These are phyloP conservation scores for Eulemur coronatus DNA, from an alignment of 2,797 vertebrate species.

Conservation along the genomic window DNA sequence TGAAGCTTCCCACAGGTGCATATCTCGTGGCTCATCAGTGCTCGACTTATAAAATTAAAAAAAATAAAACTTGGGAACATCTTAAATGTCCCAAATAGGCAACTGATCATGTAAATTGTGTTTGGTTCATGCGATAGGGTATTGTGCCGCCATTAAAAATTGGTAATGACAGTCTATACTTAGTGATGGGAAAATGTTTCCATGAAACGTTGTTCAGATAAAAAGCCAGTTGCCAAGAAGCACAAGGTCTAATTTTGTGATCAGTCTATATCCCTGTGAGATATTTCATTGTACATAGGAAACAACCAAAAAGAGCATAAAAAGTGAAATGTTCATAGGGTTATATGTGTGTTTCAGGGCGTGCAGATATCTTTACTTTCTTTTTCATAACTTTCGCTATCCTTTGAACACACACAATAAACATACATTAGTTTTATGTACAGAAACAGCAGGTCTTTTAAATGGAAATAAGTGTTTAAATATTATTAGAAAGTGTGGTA, in stretches of 20 bases:
- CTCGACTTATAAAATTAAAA: not conserved
- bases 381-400: not conserved
- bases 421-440: not conserved
- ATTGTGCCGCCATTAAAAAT: accelerated
- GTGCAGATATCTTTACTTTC: not conserved
- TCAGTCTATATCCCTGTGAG: accelerated
- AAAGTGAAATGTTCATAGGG: not conserved
- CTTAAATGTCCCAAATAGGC: not conserved
- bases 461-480: not conserved
- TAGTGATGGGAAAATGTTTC: not conserved
- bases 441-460: not conserved
- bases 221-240: not conserved
- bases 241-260: not conserved
- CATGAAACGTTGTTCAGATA: accelerated
- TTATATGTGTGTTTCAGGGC: not conserved
- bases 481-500: accelerated
- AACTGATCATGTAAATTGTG: accelerated
- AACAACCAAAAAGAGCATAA: not conserved
- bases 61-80: not conserved
- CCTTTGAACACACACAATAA: not conserved
- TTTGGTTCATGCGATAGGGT: accelerated
- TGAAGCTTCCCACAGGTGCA: accelerated
- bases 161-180: accelerated
- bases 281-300: no score
- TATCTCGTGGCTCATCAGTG: accelerated